Base-by-base conservation (phyloP, 2,113 vertebrate species). In the Leptosomus discolor region DNA sequence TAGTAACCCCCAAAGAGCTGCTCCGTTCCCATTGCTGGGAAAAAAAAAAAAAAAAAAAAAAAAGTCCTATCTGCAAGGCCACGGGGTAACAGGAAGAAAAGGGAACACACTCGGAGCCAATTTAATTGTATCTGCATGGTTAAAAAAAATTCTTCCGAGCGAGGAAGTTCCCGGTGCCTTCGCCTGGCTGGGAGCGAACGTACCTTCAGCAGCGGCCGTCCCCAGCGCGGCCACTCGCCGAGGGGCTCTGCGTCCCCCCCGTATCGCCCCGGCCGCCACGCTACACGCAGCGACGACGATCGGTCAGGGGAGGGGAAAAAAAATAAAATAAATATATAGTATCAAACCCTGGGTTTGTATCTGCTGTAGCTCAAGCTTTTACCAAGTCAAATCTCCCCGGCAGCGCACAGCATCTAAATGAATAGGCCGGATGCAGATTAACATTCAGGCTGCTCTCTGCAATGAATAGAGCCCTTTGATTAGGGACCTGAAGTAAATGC, bases 381-480 rank as follows among this genome's bases (percentile, higher is more conserved):
- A 96, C 97, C 97, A 96, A 97, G 97, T 98, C 98, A 97, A 94
- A 97, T 95, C 98, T 97, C 98, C 96, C 93, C 94, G 94, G 98
- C 98, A 95, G 98, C 95, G 97, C 97, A 57, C 95, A 96, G 98
- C 98, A 98, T 98, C 98, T 94, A 97, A 98, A 98, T 98, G 98
- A 98, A 97, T 96, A 95, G 98, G 98, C 98, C 98, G 98, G 98
- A 98, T 98, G 98, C 98, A 97, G 98, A 98, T 98, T 97, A 98
- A 95, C 98, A 97, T 97, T 95, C 98, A 97, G 98, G 98, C 98
- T 94, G 98, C 98, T 97, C 97, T 95, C 93, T 92, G 98, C 98
- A 94, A 98, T 98, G 98, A 98, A 98, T 98, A 97, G 98, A 98
- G 90, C 97, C 98, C 98, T 98, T 98, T 98, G 98, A 98, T 98